These are phyloP conservation scores for Choloepus hoffmanni DNA, from an alignment of 2,113 vertebrate species.

Conservation along the genomic window DNA sequence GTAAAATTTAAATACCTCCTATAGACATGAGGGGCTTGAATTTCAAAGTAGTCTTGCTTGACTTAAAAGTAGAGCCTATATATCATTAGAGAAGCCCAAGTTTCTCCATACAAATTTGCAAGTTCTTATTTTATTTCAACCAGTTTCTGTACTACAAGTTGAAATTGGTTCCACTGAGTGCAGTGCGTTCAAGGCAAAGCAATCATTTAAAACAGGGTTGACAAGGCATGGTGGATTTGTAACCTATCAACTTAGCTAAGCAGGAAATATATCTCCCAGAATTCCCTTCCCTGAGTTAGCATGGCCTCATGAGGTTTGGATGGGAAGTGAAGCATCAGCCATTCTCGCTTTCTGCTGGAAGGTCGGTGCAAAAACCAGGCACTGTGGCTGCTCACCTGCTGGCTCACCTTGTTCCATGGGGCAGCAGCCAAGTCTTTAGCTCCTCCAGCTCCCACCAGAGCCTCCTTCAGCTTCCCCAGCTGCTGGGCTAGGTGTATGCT, in stretches of 20 bases:
- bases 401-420: neutral
- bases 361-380: neutral
- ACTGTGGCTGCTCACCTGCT: neutral
- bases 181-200: neutral
- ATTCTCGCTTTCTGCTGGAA: neutral
- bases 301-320: neutral
- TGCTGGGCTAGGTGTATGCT: neutral
- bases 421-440: neutral
- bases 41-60: neutral
- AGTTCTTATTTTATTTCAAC: neutral
- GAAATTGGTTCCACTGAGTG: neutral
- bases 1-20: conserved; percentile 31
- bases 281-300: neutral
- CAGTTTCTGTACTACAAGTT: neutral
- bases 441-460: neutral
- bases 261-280: neutral
- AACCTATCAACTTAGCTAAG: neutral
- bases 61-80: neutral
- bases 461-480: neutral
- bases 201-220: conserved; percentile 15
- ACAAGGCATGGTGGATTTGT: neutral
- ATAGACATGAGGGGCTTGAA: neutral
- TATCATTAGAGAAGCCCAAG: neutral
- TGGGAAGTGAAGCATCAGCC: neutral
- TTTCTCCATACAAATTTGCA: neutral